Base-by-base conservation (phyloP, 53 echinoderm and acorn worm genomes). In the Astropecten irregularis region DNA sequence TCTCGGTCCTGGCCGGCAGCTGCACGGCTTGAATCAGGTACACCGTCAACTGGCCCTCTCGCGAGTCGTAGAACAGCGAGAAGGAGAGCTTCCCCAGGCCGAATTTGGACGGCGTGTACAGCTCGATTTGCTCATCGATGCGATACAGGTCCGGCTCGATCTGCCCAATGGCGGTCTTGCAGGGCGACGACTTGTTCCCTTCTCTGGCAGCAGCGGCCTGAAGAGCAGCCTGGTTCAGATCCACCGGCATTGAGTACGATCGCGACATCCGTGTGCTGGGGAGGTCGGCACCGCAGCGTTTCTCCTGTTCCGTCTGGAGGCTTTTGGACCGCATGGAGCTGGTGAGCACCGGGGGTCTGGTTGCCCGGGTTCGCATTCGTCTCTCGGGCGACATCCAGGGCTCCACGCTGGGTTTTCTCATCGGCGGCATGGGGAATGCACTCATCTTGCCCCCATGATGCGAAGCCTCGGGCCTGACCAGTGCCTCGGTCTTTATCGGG, bases 71-170 rank as follows among this genome's bases (percentile, higher is more conserved):
- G 27, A 58, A 69, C 23, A 99, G 40, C 22, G 92, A 92, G 40
- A 99, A 99, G 20, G 83, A 89, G 58, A 99, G 49, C 63, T 92
- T 99, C n/a, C 99, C 92, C 3, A 64, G 84, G 8, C 86, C 81
- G 44, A 67, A 79, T 48, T 81, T 71, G 5, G 93, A 72, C 54
- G 90, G 90, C 14, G 53, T 61, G 64, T 71, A 71, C 52, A 73
- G 69, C 40, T 88, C 71, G 31, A 49, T 52, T 28, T 88, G 71
- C 23, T 83, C 83, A 30, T 79, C 69, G 1, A 84, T 53, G 18
- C 56, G 53, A 72, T 92, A 92, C 60, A 92, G 51, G 44, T 65
- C 60, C 28, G 92, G 82, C 61, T 92, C 86, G 23, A 92, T 85
- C 22, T 38, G 38, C 11, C 91, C 90, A 19, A 89, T 62, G 27